A percentile compares a stretch with the other conserved stretches of the same genome.
phyloP scores from a whole-genome alignment of 2,888 invertebrate genomes.

The Ganaspis brasiliensis region DNA sequence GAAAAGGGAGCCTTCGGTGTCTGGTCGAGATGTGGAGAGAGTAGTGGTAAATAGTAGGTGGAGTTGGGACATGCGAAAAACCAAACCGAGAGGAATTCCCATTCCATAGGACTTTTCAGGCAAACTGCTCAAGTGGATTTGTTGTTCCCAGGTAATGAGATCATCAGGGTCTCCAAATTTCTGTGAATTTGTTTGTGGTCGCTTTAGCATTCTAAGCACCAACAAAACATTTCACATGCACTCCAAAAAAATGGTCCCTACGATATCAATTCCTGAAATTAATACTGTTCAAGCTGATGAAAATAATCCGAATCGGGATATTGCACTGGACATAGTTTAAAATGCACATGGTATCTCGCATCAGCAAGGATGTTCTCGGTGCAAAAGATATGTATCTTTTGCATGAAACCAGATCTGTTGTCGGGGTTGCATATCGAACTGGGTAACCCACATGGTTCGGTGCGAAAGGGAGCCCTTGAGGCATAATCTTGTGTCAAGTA shows the following conservation, averaged over 20 bases:
- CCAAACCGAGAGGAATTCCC: slow-evolving; percentile 72
- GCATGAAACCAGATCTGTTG: slow-evolving; percentile 46
- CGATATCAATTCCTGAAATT: background rate
- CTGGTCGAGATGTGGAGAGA: slow-evolving; percentile 52
- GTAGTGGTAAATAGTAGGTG: slow-evolving; percentile 60
- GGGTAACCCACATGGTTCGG: slow-evolving; percentile 58
- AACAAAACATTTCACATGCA: background rate
- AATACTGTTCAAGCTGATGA: too few relatives aligned
- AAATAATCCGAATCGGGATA: background rate
- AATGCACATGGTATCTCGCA: background rate
- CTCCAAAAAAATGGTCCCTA: too few relatives aligned
- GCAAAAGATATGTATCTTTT: background rate
- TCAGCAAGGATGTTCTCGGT: too few relatives aligned
- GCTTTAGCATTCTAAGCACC: background rate
- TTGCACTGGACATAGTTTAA: slow-evolving; percentile 2
- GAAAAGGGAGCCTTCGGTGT: slow-evolving; percentile 69
- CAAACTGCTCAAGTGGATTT: slow-evolving; percentile 21
- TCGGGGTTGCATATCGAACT: slow-evolving; percentile 37
- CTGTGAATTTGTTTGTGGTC: slow-evolving; percentile 59
- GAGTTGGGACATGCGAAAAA: slow-evolving; percentile 72
- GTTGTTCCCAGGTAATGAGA: slow-evolving; percentile 53
- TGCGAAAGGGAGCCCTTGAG: slow-evolving; percentile 39
- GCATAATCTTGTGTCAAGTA: slow-evolving; percentile 25
- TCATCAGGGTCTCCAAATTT: slow-evolving; percentile 56
- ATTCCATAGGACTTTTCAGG: slow-evolving; percentile 52